phyloP scores from a whole-genome alignment of 2,797 vertebrate species.

The Melanotaenia pygmaea region DNA sequence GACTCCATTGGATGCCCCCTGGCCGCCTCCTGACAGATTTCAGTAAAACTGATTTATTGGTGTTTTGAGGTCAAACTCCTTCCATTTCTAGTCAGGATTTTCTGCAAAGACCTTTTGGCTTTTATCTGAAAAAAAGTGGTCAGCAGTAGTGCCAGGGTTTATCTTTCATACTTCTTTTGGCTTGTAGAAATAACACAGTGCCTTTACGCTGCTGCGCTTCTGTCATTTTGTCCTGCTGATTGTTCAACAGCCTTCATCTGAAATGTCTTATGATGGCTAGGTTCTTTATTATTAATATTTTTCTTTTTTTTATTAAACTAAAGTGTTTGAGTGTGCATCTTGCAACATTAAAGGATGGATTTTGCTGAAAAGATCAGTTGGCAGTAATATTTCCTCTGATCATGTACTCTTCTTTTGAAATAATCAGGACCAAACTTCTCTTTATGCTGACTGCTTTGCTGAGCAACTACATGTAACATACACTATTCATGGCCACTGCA shows the following conservation, averaged over 20 bases:
- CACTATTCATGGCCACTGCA: conserved; percentile 1
- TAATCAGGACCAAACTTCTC: conserved; percentile 29
- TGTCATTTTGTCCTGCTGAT: conserved; percentile 35
- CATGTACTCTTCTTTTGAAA: conserved; percentile 19
- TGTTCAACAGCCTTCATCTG: conserved; percentile 31
- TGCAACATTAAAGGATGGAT: conserved; percentile 25
- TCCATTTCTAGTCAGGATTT: conserved; percentile 32
- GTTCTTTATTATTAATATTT: conserved; percentile 2
- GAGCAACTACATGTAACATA: conserved; percentile 26
- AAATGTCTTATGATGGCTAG: conserved; percentile 19
- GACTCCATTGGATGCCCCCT: conserved; percentile 29
- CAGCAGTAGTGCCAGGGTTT: conserved; percentile 31
- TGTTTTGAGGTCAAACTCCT: conserved; percentile 41
- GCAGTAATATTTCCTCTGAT: neutral
- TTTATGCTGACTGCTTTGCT: conserved; percentile 17
- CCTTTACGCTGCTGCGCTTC: conserved; percentile 70
- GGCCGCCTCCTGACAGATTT: conserved; percentile 42
- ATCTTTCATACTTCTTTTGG: conserved; percentile 49
- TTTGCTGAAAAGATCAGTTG: conserved; percentile 18
- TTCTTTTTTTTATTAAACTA: neutral
- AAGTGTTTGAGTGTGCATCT: conserved; percentile 24
- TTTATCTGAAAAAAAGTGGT: conserved; percentile 48
- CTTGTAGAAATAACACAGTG: conserved; percentile 74
- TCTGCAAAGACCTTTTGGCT: conserved; percentile 35
- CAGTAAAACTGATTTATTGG: conserved; percentile 37